A percentile compares a stretch with the other conserved stretches of the same genome.
These are phyloP conservation scores for Clunio marinus DNA, from an alignment of 2,888 invertebrate species.

Conservation along the genomic window DNA sequence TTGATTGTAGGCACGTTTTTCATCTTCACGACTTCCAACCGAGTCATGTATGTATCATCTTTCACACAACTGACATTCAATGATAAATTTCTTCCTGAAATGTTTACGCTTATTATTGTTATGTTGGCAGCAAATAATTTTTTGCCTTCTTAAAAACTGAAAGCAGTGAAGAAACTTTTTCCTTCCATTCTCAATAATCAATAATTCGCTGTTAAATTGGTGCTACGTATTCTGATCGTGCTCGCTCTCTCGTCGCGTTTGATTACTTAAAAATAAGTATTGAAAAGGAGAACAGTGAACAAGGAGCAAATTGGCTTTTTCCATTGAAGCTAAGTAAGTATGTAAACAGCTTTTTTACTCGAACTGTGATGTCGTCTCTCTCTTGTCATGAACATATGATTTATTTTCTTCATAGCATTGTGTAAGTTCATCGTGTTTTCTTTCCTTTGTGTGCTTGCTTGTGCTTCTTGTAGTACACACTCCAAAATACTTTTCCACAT, in stretches of 20 bases:
- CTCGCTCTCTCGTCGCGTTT: not conserved
- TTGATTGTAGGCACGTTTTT: too few relatives aligned
- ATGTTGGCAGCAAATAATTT: too few relatives aligned
- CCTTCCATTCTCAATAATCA: not conserved
- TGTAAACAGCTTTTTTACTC: too few relatives aligned
- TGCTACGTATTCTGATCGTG: not conserved
- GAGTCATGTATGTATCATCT: too few relatives aligned
- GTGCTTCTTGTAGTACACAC: not conserved
- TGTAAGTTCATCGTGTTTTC: not conserved
- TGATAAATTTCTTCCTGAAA: too few relatives aligned
- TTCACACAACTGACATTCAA: too few relatives aligned
- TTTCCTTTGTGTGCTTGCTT: too few relatives aligned
- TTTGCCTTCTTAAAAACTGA: too few relatives aligned
- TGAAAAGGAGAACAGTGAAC: not conserved
- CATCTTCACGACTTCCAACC: too few relatives aligned
- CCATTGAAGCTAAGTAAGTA: too few relatives aligned
- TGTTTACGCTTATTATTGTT: too few relatives aligned
- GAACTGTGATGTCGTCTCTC: too few relatives aligned
- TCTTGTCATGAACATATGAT: not conserved
- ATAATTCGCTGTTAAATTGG: not conserved
- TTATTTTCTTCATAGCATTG: not conserved
- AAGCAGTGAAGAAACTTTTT: not conserved
- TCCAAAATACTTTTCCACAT: not conserved
- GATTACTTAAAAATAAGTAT: not conserved
- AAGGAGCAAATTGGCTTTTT: not conserved